Percentiles rank a stretch among this genome's conserved stretches.
These are phyloP conservation scores for Ichneumoninae sp. DNA, from an alignment of 2,888 invertebrate species.

Conservation along the genomic window DNA sequence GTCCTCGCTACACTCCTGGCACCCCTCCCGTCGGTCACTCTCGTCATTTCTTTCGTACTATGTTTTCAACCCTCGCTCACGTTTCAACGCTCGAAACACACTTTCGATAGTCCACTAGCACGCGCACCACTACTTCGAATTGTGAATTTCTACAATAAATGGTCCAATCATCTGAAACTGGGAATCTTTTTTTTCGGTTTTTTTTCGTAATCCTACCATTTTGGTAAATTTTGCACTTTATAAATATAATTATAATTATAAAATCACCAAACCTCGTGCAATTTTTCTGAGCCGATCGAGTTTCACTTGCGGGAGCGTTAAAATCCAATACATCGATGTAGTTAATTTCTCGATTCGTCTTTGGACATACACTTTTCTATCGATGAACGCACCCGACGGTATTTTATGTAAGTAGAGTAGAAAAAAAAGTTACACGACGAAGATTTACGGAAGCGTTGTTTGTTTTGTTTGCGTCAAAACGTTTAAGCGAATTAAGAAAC, in stretches of 20 bases:
- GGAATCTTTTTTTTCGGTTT: background rate
- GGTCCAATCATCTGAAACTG: background rate
- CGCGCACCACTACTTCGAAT: background rate
- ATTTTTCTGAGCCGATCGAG: too few relatives aligned
- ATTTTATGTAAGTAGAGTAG: background rate
- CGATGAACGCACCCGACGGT: background rate
- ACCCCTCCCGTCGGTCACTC: constrained; percentile 35
- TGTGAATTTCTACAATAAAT: background rate
- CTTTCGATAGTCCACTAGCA: background rate
- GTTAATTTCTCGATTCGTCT: background rate
- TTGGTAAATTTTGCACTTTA: too few relatives aligned
- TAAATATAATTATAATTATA: too few relatives aligned
- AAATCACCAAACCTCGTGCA: too few relatives aligned
- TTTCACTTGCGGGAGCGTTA: too few relatives aligned
- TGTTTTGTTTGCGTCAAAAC: constrained; percentile 77
- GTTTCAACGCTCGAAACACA: background rate
- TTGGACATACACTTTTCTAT: constrained; percentile 7
- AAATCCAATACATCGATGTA: background rate
- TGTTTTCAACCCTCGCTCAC: constrained; percentile 1
- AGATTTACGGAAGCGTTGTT: constrained; percentile 52
- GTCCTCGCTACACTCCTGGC: background rate
- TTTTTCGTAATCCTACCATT: background rate
- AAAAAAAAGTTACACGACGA: constrained; percentile 14
- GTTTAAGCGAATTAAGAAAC: constrained; percentile 70
- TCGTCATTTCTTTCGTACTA: constrained; percentile 21